A percentile compares a stretch with the other conserved stretches of the same genome.
phyloP scores from a whole-genome alignment of 2,888 invertebrate genomes.

The Heteromurus nitidus region DNA sequence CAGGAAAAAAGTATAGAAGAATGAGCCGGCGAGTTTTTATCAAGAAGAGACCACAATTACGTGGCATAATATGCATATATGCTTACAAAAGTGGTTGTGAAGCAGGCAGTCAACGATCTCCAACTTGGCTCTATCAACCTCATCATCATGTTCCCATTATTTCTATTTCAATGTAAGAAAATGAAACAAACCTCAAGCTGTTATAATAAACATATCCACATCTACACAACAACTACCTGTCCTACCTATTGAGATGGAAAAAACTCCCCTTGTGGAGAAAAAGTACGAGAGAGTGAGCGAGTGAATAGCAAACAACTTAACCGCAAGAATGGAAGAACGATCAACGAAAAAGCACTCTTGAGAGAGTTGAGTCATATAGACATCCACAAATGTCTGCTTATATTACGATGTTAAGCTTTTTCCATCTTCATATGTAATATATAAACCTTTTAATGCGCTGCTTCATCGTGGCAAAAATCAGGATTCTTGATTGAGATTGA shows the following conservation, averaged over 20 bases:
- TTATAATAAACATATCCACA: constrained; percentile 65
- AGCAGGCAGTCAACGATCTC: constrained; percentile 54
- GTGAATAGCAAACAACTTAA: constrained; percentile 38
- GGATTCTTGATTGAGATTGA: constrained; percentile 67
- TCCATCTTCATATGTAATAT: not conserved
- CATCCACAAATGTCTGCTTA: not conserved
- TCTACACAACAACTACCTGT: constrained; percentile 58
- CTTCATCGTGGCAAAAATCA: constrained; percentile 56
- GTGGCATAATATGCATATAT: constrained; percentile 43
- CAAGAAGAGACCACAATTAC: constrained; percentile 59
- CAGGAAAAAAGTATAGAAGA: constrained; percentile 29
- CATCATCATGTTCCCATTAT: constrained; percentile 62
- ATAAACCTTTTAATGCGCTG: constrained; percentile 28
- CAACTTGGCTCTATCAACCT: constrained; percentile 44
- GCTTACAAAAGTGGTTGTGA: constrained; percentile 27
- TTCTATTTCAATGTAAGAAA: constrained; percentile 43
- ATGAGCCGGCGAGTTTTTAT: constrained; percentile 50
- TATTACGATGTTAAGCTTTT: not conserved
- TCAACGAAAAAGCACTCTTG: too few species aligned
- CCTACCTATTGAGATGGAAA: constrained; percentile 33
- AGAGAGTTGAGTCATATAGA: too few species aligned
- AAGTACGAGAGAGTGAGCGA: constrained; percentile 7
- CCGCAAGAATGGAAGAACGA: constrained; percentile 47
- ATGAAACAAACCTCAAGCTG: constrained; percentile 61
- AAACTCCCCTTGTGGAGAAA: constrained; percentile 27